Base-by-base conservation (phyloP, 1,140 invertebrate species). In the Callitettix versicolor region DNA sequence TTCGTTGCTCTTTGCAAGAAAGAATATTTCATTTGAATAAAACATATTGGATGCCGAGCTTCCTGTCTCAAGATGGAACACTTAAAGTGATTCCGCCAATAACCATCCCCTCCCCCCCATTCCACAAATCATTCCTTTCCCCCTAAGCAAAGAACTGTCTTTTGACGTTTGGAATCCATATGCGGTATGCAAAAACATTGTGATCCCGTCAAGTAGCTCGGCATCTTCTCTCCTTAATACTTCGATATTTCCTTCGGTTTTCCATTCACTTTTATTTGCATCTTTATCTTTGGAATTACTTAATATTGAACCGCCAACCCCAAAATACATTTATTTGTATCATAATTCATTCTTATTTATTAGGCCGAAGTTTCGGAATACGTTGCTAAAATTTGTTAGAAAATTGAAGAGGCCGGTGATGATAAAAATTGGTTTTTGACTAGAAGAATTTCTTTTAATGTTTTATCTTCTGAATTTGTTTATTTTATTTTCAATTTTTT, bases 51-150 rank as follows among this genome's bases (percentile, higher is more conserved):
- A 49, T 49, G 47, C 22, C 14, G 30, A 26, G 47, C 33, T 49
- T 49, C 22, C 47, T 33, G 24, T 49, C 47, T 26, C 22, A 11
- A 9, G 47, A 49, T 49, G 33, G 22, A 26, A 11, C 33, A 49
- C 47, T 49, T 33, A 30, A 49, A 49, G 47, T 49, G 47, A 49
- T 49, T 49, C 47, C 47, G 47, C 47, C 47, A 49, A 49, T 49
- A 49, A 49, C 22, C 26, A 49, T 30, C 30, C 24, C 21, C 15
- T 6, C 6, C 47, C 21, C 47, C 26, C 47, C 26, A 20, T 15
- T 30, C 47, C 47, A 26, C 44, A 47, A 47, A 47, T 47, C 44
- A 47, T 47, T n/a, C 26, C 47, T 22, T 7, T 4, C 21, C 47
- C 47, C 47, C 11, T 26, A 30, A 18, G 22, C 2, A n/a, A 22